These are phyloP conservation scores for Habroteleia sp. DNA, from an alignment of 2,888 invertebrate species.

Conservation along the genomic window DNA sequence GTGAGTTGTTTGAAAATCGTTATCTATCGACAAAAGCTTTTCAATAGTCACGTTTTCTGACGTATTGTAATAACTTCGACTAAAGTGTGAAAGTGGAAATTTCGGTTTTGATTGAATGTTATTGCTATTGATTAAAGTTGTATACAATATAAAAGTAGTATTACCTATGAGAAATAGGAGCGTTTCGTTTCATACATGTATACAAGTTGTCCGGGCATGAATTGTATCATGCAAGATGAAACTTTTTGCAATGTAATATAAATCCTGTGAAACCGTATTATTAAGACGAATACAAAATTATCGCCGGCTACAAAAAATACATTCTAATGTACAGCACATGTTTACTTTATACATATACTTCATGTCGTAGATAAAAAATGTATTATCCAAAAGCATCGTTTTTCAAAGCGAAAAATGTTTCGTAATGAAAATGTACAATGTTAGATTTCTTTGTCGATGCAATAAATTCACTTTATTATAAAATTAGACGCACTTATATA, in stretches of 20 bases:
- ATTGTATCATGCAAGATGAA: constrained; percentile 32
- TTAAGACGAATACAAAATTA: constrained; percentile 33
- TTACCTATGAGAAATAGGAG: constrained; percentile 29
- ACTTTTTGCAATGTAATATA: constrained; percentile 45
- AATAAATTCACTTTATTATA: constrained; percentile 57
- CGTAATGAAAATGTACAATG: constrained; percentile 41
- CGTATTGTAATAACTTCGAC: constrained; percentile 10
- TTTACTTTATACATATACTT: constrained; percentile 47
- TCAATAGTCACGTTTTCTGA: constrained; percentile 1
- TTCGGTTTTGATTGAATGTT: constrained; percentile 29
- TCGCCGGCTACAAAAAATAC: constrained; percentile 21
- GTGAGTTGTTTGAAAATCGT: constrained; percentile 43
- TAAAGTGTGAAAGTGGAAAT: background rate
- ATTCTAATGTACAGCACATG: constrained; percentile 50
- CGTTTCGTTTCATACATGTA: constrained; percentile 33
- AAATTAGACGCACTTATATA: background rate
- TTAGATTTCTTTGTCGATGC: constrained; percentile 50
- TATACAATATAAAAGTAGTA: constrained; percentile 54
- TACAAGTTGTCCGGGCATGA: constrained; percentile 23
- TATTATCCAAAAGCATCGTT: constrained; percentile 38
- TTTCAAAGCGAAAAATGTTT: constrained; percentile 35
- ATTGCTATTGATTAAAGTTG: constrained; percentile 42
- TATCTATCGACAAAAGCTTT: no score
- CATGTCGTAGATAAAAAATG: constrained; percentile 35
- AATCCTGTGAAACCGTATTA: constrained; percentile 18